phyloP scores from a whole-genome alignment of 2,888 invertebrate species.

The Harpagoxenus sublaevis region DNA sequence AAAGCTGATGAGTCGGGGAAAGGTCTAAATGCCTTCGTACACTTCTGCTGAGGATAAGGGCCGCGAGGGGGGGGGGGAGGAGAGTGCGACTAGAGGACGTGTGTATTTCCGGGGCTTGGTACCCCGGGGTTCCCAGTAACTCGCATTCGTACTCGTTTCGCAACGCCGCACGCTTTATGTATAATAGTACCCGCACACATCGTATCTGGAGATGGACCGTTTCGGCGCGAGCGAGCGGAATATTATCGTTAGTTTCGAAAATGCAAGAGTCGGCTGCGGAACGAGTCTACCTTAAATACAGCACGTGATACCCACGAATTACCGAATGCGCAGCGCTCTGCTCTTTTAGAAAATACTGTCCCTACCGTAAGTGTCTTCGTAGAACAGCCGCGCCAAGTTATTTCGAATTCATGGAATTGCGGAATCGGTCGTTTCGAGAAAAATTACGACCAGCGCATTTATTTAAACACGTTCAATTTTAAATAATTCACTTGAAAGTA shows the following conservation, averaged over 20 bases:
- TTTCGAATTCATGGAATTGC: not conserved
- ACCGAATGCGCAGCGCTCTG: not conserved
- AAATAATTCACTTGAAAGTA: not conserved
- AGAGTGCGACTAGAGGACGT: conserved; percentile 29
- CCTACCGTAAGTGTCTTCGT: not conserved
- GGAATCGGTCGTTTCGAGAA: not conserved
- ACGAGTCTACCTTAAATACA: conserved; percentile 39
- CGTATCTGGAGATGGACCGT: conserved; percentile 33
- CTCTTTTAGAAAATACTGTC: conserved; percentile 10
- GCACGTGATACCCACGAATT: conserved; percentile 33
- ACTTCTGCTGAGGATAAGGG: conserved; percentile 74
- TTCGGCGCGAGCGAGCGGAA: conserved; percentile 33
- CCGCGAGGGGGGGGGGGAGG: conserved; percentile 5
- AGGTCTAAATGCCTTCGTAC: conserved; percentile 84
- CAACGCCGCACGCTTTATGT: conserved; percentile 69
- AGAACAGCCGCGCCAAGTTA: not conserved
- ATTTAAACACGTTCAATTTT: not conserved
- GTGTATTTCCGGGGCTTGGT: conserved; percentile 68
- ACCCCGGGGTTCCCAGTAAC: conserved; percentile 79
- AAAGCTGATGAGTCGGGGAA: conserved; percentile 86
- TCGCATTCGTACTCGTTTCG: conserved; percentile 76
- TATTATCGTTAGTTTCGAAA: conserved; percentile 55
- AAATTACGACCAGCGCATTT: not conserved
- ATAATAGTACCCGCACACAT: conserved; percentile 61
- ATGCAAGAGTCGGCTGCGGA: conserved; percentile 32